Conservation (phyloP, 2,888 invertebrate genomes). For the Spodoptera exigua region DNA sequence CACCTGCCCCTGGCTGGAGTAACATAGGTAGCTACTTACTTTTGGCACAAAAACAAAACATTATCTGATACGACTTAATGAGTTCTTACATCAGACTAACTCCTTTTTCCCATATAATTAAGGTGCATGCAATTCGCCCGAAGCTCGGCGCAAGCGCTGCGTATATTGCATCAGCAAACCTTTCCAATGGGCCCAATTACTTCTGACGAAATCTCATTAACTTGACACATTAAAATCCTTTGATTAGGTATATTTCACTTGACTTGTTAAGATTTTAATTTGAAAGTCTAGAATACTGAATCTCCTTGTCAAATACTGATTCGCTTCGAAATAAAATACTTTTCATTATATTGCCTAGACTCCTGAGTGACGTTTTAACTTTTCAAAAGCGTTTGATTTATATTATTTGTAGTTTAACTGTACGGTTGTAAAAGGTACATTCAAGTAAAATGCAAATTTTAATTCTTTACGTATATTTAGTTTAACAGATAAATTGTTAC, state of each 20-base stretch:
- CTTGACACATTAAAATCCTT: constrained; percentile 7
- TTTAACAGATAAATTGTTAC: no score
- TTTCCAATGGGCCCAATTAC: constrained; percentile 33
- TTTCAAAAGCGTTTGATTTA: not conserved
- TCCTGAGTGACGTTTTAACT: constrained; percentile 3
- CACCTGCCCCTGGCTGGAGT: constrained; percentile 31
- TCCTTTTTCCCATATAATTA: constrained; percentile 45
- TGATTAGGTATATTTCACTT: constrained; percentile 13
- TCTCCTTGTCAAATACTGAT: constrained; percentile 5
- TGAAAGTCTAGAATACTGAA: constrained; percentile 9
- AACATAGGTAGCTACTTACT: constrained; percentile 35
- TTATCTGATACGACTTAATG: constrained; percentile 60
- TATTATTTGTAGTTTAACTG: not conserved
- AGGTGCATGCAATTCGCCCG: constrained; percentile 26
- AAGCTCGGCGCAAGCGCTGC: constrained; percentile 46
- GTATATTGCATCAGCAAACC: constrained; percentile 61
- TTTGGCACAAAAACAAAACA: constrained; percentile 18
- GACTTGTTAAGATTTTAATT: constrained; percentile 5
- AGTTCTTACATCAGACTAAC: constrained; percentile 70
- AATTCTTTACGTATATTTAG: no score
- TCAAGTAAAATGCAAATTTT: no score
- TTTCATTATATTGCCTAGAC: constrained; percentile 4
- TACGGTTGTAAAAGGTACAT: not conserved
- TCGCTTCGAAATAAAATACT: constrained; percentile 6
- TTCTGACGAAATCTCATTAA: constrained; percentile 23